phyloP scores from a whole-genome alignment of 1,140 invertebrate genomes.

The Psix sp. region DNA sequence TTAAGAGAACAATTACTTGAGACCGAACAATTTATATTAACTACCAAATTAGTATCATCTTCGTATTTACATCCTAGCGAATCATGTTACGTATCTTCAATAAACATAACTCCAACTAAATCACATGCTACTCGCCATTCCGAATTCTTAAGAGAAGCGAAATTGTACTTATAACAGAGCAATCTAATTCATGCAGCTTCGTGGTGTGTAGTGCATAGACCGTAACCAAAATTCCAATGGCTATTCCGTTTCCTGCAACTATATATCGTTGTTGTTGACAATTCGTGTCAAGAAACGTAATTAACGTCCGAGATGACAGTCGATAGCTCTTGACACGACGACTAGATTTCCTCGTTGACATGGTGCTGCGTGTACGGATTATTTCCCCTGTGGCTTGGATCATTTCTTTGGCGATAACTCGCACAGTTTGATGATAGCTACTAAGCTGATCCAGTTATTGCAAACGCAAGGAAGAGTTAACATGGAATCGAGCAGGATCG shows the following conservation, averaged over 20 bases:
- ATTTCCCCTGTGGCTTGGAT: conserved; percentile 36
- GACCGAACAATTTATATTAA: neutral
- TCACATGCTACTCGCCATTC: no score
- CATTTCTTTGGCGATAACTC: conserved; percentile 25
- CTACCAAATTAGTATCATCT: conserved; percentile 1
- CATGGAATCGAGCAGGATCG: conserved; percentile 7
- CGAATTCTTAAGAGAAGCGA: no score
- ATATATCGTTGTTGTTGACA: conserved; percentile 32
- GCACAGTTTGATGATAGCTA: conserved; percentile 21
- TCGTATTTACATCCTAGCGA: neutral
- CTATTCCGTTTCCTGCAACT: conserved; percentile 3
- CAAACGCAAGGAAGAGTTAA: conserved; percentile 14
- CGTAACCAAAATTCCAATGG: no score
- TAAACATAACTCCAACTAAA: no score
- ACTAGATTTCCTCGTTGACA: neutral
- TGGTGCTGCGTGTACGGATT: conserved; percentile 21
- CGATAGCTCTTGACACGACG: conserved; percentile 31
- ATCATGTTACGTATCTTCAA: neutral
- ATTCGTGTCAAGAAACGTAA: conserved; percentile 26
- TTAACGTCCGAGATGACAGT: conserved; percentile 27
- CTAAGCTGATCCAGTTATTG: conserved; percentile 31
- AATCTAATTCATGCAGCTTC: no score
- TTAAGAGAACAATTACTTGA: neutral
- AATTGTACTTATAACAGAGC: no score
- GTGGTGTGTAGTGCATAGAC: no score